These are phyloP conservation scores for Urocyon cinereoargenteus DNA, from an alignment of 2,797 vertebrate genomes.

Conservation along the genomic window DNA sequence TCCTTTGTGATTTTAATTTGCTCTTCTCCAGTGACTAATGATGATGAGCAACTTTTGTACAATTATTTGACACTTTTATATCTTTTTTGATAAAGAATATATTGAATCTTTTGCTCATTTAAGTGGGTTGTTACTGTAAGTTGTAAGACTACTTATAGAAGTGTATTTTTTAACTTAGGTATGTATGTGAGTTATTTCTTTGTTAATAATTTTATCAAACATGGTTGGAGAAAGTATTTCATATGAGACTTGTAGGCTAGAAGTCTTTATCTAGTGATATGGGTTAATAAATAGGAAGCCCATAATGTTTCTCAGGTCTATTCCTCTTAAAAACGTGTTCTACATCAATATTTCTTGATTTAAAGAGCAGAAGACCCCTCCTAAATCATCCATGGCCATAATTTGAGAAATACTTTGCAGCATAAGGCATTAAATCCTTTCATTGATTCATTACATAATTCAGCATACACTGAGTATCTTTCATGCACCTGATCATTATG, in stretches of 20 bases:
- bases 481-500: not conserved
- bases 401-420: not conserved
- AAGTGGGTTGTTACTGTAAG: not conserved
- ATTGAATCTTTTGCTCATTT: not conserved
- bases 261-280: not conserved
- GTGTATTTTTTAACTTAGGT: not conserved
- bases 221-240: not conserved
- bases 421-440: slow-evolving; percentile 17
- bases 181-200: not conserved
- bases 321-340: not conserved
- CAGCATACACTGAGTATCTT: not conserved
- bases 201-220: not conserved
- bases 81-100: not conserved
- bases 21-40: not conserved
- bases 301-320: not conserved
- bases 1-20: slow-evolving; percentile 28
- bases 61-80: not conserved
- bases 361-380: not conserved
- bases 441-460: not conserved
- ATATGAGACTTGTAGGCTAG: not conserved
- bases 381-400: not conserved
- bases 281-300: not conserved
- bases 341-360: not conserved
- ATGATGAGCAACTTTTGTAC: not conserved
- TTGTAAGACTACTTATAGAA: not conserved